Conservation (phyloP, 2,797 vertebrate genomes). For the Halcyon badia region DNA sequence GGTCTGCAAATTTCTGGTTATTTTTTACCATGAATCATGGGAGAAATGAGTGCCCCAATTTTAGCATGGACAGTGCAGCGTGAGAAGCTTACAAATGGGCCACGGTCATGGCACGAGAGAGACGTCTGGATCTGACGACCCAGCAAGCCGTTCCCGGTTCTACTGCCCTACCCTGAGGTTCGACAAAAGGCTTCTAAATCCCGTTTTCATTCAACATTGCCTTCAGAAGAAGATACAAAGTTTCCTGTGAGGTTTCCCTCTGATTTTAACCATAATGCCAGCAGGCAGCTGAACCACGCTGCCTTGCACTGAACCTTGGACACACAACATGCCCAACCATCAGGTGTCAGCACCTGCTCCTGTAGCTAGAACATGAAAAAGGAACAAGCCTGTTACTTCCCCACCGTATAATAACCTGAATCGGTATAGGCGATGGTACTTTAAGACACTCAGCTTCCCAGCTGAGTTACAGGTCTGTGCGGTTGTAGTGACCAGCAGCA, state of each 20-base stretch:
- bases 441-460: not conserved
- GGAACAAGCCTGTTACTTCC: not conserved
- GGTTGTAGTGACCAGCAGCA: fast-evolving
- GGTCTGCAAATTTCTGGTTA: fast-evolving
- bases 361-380: fast-evolving
- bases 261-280: fast-evolving
- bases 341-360: not conserved
- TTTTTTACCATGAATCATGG: fast-evolving
- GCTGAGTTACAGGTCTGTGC: fast-evolving
- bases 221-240: not conserved
- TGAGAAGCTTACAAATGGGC: fast-evolving
- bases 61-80: fast-evolving
- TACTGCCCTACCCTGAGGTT: not conserved
- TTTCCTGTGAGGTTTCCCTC: not conserved
- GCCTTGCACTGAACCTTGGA: not conserved
- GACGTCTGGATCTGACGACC: not conserved
- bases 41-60: fast-evolving
- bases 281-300: not conserved
- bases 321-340: fast-evolving
- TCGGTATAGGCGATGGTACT: fast-evolving
- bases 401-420: fast-evolving
- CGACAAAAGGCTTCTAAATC: not conserved
- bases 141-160: not conserved
- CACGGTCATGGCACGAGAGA: not conserved
- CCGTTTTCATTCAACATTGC: fast-evolving